Conservation (phyloP, 1,140 invertebrate species). For the Bacillus rossius region DNA sequence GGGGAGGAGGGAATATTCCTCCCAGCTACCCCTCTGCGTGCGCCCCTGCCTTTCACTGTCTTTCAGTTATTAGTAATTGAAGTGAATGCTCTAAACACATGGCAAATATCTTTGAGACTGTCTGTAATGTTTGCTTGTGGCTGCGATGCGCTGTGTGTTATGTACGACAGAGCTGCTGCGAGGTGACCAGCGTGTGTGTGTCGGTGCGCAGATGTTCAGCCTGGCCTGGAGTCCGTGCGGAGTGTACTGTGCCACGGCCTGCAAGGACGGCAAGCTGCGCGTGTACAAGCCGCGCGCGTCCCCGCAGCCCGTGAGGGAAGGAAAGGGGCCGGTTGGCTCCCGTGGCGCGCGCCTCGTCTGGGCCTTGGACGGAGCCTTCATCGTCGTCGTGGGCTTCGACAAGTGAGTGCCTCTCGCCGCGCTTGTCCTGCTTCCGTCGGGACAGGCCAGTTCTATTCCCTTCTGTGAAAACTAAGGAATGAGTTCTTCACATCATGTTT, state of each 20-base stretch:
- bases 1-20: too few relatives aligned
- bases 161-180: background rate
- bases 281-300: slow-evolving; percentile 69
- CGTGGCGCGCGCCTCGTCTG: slow-evolving; percentile 83
- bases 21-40: too few relatives aligned
- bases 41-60: too few relatives aligned
- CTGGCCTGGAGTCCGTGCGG: slow-evolving; percentile 90
- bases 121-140: too few relatives aligned
- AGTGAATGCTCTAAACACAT: too few relatives aligned
- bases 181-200: background rate
- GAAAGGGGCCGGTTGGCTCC: slow-evolving; percentile 77
- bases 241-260: slow-evolving; percentile 73
- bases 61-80: too few relatives aligned
- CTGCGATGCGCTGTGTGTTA: background rate
- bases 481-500: too few relatives aligned
- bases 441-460: too few relatives aligned
- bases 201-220: slow-evolving; percentile 66
- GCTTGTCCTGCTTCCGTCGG: too few relatives aligned
- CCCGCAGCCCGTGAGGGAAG: slow-evolving; percentile 61
- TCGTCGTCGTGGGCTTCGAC: slow-evolving; percentile 87
- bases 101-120: too few relatives aligned
- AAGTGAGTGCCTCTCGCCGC: slow-evolving; percentile 53
- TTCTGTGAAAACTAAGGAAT: too few relatives aligned
- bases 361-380: slow-evolving; percentile 76
- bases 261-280: slow-evolving; percentile 83